Evolutionary conservation across 1,140 invertebrate genomes (phyloP).

Genomic region (Sycophaga agraensis): DNA sequence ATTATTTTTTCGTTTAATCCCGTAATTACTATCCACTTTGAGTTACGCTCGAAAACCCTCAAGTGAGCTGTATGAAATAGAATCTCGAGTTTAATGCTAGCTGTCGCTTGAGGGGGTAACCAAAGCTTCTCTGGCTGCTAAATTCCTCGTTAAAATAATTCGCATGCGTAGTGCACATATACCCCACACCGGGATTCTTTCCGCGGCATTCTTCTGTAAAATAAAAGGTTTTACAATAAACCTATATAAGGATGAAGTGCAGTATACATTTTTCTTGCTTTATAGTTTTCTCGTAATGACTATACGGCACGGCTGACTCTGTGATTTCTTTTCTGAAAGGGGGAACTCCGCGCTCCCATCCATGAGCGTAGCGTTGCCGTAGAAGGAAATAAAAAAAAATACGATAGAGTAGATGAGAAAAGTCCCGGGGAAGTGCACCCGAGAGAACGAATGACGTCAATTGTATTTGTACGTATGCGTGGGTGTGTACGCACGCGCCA

Average conservation of each 20-base stretch:
- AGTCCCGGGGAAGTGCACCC: not conserved
- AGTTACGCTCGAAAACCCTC: too few species aligned
- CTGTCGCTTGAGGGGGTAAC: too few species aligned
- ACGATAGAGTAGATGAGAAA: too few species aligned
- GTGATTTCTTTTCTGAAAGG: not conserved
- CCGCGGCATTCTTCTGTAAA: not conserved
- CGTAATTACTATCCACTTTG: too few species aligned
- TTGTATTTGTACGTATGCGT: not conserved
- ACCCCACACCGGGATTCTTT: too few species aligned
- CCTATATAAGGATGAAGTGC: not conserved
- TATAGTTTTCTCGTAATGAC: not conserved
- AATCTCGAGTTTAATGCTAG: not conserved
- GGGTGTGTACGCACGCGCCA: not conserved
- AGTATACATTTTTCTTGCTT: slow-evolving; percentile 1
- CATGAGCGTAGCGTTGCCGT: too few species aligned
- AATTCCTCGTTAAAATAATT: not conserved
- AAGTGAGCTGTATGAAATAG: not conserved
- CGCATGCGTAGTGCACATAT: not conserved
- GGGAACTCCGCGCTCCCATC: too few species aligned
- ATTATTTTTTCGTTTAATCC: too few species aligned
- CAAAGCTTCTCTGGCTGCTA: not conserved
- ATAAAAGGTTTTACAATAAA: not conserved
- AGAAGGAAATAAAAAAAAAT: too few species aligned
- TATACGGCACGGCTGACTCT: not conserved
- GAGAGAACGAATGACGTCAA: slow-evolving; percentile 15